Evolutionary conservation across 2,888 invertebrate genomes (phyloP).

Genomic region (Pristionchus mayeri): DNA sequence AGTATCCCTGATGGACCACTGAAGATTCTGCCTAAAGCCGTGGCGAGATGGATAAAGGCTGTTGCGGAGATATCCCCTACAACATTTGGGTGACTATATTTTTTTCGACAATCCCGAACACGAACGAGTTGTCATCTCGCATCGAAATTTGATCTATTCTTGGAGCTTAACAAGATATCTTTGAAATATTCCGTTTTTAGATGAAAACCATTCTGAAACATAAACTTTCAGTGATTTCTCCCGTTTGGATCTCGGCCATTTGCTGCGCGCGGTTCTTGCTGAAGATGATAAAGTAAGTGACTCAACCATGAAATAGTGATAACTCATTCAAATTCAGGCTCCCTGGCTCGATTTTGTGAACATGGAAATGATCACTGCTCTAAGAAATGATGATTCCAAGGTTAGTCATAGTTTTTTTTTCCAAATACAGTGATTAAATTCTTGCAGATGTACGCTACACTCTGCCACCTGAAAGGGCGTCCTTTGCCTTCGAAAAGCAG

Average conservation of each 20-base stretch:
- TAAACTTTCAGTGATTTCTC: conserved; percentile 59
- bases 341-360: conserved; percentile 72
- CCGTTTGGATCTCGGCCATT: conserved; percentile 68
- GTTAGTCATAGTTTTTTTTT: conserved; percentile 16
- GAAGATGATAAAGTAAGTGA: conserved; percentile 52
- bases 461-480: conserved; percentile 30
- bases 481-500: not conserved
- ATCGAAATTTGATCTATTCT: too few species aligned
- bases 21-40: conserved; percentile 28
- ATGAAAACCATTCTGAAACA: not conserved
- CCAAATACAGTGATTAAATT: not conserved
- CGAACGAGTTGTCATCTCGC: too few species aligned
- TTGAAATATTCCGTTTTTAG: too few species aligned
- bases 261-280: conserved; percentile 68
- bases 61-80: not conserved
- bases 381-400: conserved; percentile 56
- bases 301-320: not conserved
- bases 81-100: not conserved
- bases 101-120: too few species aligned
- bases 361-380: conserved; percentile 52
- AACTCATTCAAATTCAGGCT: conserved; percentile 45
- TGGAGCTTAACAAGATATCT: too few species aligned
- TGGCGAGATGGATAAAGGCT: conserved; percentile 18
- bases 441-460: conserved; percentile 21
- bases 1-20: conserved; percentile 7